Evolutionary conservation across 2,113 vertebrate genomes (phyloP).

Genomic region (Percopsis transmontana): DNA sequence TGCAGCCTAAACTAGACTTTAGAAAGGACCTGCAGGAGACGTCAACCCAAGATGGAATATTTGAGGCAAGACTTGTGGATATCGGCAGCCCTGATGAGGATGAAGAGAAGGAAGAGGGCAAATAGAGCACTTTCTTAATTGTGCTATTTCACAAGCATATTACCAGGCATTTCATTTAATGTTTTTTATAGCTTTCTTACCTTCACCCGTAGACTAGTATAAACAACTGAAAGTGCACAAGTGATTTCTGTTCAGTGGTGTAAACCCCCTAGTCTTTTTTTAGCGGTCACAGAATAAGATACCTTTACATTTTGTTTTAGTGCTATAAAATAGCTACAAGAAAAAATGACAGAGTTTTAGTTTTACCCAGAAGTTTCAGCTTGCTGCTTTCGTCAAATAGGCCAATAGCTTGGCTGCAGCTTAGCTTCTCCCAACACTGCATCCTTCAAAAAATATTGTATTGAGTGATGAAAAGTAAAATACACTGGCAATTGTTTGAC

Average conservation of each 20-base stretch:
- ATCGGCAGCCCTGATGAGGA: slow-evolving; percentile 57
- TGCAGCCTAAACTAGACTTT: slow-evolving; percentile 48
- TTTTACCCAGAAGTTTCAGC: no score
- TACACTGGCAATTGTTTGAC: not conserved
- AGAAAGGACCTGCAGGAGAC: slow-evolving; percentile 17
- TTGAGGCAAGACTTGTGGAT: slow-evolving; percentile 41
- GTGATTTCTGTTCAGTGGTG: no score
- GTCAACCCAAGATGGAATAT: slow-evolving; percentile 39
- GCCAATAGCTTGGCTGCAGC: no score
- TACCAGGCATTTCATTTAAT: not conserved
- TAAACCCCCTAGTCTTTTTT: no score
- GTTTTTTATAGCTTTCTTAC: no score
- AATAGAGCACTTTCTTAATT: not conserved
- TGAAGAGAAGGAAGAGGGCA: slow-evolving; percentile 34
- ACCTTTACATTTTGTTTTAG: no score
- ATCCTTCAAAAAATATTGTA: not conserved
- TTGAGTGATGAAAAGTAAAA: not conserved
- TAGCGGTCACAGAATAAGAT: no score
- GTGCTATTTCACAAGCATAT: not conserved
- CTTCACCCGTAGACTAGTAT: no score
- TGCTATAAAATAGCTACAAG: no score
- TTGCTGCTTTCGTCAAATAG: not conserved
- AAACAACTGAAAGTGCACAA: no score
- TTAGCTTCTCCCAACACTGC: not conserved
- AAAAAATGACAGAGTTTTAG: no score